Evolutionary conservation across 2,113 vertebrate genomes (phyloP), one percentile per base, ranked within the genome.

Genomic region (Panthera tigris): DNA sequence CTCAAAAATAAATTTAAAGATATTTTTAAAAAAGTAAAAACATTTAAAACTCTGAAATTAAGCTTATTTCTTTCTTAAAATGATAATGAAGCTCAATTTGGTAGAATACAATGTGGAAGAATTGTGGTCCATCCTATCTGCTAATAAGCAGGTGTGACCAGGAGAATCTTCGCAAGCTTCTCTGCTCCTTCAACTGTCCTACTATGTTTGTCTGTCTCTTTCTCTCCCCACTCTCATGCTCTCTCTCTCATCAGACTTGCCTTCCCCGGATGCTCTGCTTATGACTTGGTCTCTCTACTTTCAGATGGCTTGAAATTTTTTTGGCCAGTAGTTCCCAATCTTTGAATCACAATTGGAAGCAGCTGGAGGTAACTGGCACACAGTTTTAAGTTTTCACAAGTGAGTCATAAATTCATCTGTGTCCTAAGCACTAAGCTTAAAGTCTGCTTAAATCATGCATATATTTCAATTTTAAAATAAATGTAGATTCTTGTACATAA

Each of bases 1-100:
- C 57, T 61, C 57, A 61, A 61, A 61, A 61, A 57, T 57, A 57
- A 57, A 57, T 57, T 57, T 57, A 7, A 57, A 57, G 19, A 57
- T 1, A 21, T 57, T 50, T 19, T 45, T 45, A 0, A 45, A 45
- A 45, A 9, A 45, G 45, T 19, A 57, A 57, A 57, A 57, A 57
- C 55, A 57, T 83, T 90, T 86, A 91, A 87, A 91, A 78, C 74
- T 74, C 63, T 96, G 61, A 92, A 96, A 76, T 76, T 31, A 33
- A 92, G 39, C 8, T 69, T 48, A 89, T 83, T 89, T 95, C 61
- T 65, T 31, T 63, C 50, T 73, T 63, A 81, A 94, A 78, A 87
- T 93, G 61, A 87, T n/a, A 74, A 36, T 61, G 39, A 91, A 95
- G 50, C 65, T 83, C 39, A 92, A 36, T 68, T 69, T 85, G 95